Evolutionary conservation across 1,140 invertebrate genomes (phyloP).

Genomic region (Drosophila kikkawai): DNA sequence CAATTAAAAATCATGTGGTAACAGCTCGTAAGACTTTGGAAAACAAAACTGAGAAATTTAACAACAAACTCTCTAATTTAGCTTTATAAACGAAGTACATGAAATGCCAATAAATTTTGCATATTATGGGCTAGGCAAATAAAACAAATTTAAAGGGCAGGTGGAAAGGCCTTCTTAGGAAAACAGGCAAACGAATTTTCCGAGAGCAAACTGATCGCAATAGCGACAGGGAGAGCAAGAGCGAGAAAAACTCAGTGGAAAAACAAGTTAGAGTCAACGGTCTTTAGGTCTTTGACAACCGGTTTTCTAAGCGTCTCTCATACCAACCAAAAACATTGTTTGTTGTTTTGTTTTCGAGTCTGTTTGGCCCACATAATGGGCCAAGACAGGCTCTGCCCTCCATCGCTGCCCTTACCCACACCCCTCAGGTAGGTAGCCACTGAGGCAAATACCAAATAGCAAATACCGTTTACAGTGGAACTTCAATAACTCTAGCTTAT

Average conservation of each 20-base stretch:
- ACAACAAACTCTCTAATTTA: neutral
- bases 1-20: neutral
- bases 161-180: constrained; percentile 18
- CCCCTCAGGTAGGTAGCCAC: constrained; percentile 37
- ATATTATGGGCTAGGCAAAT: constrained; percentile 8
- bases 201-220: constrained; percentile 23
- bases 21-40: neutral
- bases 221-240: constrained; percentile 7
- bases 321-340: constrained; percentile 1
- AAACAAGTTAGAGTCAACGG: constrained; percentile 34
- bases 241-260: constrained; percentile 1
- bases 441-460: constrained; percentile 29
- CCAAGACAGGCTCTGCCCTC: constrained; percentile 8
- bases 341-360: constrained; percentile 22
- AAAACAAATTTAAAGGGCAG: constrained; percentile 4
- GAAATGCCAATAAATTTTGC: neutral
- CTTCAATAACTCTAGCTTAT: neutral
- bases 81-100: neutral
- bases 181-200: constrained; percentile 42
- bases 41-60: neutral
- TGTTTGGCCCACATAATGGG: constrained; percentile 53
- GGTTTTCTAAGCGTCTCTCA: constrained; percentile 20
- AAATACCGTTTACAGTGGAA: constrained; percentile 15
- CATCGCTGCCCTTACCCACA: constrained; percentile 21
- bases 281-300: constrained; percentile 33